Conservation (phyloP, 2,888 invertebrate genomes). For the Zeuzera pyrina region DNA sequence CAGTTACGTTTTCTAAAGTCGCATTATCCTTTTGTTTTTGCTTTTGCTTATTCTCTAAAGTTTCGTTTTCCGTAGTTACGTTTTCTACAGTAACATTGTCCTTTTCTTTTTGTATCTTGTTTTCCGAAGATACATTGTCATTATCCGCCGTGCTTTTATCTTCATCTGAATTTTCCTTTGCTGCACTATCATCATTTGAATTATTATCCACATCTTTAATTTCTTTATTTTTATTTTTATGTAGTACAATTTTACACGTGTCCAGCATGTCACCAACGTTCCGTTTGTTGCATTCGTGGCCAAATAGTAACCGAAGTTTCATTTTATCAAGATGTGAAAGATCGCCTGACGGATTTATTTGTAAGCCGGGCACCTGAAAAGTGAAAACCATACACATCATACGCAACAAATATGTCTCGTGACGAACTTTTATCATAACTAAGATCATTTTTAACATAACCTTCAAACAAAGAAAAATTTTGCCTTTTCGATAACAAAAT, state of each 20-base stretch:
- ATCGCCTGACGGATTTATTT: conserved; percentile 29
- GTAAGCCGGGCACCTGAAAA: conserved; percentile 36
- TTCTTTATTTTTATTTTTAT: neutral
- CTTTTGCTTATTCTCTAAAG: too few species aligned
- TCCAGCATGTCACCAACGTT: conserved; percentile 33
- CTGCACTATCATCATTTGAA: neutral
- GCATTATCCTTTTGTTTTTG: too few species aligned
- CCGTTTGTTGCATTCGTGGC: conserved; percentile 45
- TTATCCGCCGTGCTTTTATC: neutral
- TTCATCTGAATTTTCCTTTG: neutral
- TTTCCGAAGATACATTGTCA: neutral
- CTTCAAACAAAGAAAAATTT: neutral
- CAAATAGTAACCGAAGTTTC: conserved; percentile 39
- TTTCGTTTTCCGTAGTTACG: too few species aligned
- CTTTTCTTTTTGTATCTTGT: neutral
- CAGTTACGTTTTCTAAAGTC: too few species aligned
- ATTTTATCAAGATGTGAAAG: conserved; percentile 45
- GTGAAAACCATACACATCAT: neutral
- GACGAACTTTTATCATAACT: too few species aligned
- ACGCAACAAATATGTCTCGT: too few species aligned
- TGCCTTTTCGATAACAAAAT: neutral
- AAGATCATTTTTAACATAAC: neutral
- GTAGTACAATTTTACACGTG: conserved; percentile 28
- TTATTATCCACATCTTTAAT: neutral
- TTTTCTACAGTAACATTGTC: neutral